These are phyloP conservation scores for Sinelater perroti DNA, from an alignment of 2,888 invertebrate genomes.

Conservation along the genomic window DNA sequence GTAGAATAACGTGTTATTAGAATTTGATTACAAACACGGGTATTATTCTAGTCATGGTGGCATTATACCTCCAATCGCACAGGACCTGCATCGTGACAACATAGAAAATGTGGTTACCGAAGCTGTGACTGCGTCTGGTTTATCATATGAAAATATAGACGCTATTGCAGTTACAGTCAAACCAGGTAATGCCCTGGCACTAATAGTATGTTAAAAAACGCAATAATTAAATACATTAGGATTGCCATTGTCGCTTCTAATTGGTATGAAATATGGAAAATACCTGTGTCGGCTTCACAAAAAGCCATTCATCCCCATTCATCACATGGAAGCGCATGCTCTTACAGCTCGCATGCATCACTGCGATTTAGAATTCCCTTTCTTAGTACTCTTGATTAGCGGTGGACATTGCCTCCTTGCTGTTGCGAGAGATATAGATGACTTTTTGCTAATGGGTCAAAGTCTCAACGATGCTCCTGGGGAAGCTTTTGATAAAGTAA, in stretches of 20 bases:
- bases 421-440: slow-evolving; percentile 75
- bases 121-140: slow-evolving; percentile 69
- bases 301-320: slow-evolving; percentile 92
- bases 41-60: slow-evolving; percentile 78
- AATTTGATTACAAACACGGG: background rate
- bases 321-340: slow-evolving; percentile 99
- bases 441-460: slow-evolving; percentile 83
- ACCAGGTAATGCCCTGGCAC: slow-evolving; percentile 71
- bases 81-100: slow-evolving; percentile 79
- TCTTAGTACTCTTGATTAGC: slow-evolving; percentile 87
- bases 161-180: slow-evolving; percentile 92
- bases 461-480: slow-evolving; percentile 90
- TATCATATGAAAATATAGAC: slow-evolving; percentile 74
- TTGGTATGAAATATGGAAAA: slow-evolving; percentile 86
- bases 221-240: slow-evolving; percentile 61
- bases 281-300: slow-evolving; percentile 70
- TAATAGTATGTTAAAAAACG: background rate
- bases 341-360: slow-evolving; percentile 82
- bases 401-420: slow-evolving; percentile 92
- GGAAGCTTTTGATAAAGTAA: slow-evolving; percentile 91
- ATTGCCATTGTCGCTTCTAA: slow-evolving; percentile 76
- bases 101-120: slow-evolving; percentile 77
- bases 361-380: slow-evolving; percentile 81
- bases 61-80: slow-evolving; percentile 88
- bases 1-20: background rate